A percentile compares a stretch with the other conserved stretches of the same genome.
These are phyloP conservation scores for Sebastes schlegelii DNA, from an alignment of 2,113 vertebrate genomes.

Conservation along the genomic window DNA sequence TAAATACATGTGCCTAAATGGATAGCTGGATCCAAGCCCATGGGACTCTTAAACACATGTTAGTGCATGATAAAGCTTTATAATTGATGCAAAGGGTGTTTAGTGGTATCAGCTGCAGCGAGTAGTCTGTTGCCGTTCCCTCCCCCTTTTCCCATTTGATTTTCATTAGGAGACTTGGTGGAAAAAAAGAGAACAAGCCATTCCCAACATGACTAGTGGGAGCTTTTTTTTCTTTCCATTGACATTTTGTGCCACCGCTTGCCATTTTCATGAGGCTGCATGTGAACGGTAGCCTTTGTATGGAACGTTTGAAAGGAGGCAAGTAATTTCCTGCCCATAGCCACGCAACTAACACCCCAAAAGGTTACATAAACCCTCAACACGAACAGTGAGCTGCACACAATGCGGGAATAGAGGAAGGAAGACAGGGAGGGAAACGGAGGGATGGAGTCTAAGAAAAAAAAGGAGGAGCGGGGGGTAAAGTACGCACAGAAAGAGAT, in stretches of 20 bases:
- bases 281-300: constrained; percentile 72
- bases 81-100: constrained; percentile 32
- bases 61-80: constrained; percentile 31
- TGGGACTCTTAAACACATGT: constrained; percentile 39
- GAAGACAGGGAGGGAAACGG: constrained; percentile 24
- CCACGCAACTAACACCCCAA: constrained; percentile 61
- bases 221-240: constrained; percentile 58
- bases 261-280: constrained; percentile 51
- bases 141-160: constrained; percentile 8
- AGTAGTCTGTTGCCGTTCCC: constrained; percentile 18
- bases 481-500: constrained; percentile 67
- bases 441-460: constrained; percentile 25
- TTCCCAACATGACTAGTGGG: constrained; percentile 44
- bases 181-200: constrained; percentile 34
- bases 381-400: constrained; percentile 47
- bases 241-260: constrained; percentile 54
- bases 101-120: constrained; percentile 24
- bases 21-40: constrained; percentile 32
- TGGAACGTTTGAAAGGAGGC: constrained; percentile 56
- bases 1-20: constrained; percentile 40
- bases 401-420: constrained; percentile 26
- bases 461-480: constrained; percentile 4
- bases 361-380: constrained; percentile 60
- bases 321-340: constrained; percentile 73
- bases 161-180: constrained; percentile 33